These are phyloP conservation scores for Sinotaia quadrata DNA, from an alignment of 2,888 invertebrate genomes.

Conservation along the genomic window DNA sequence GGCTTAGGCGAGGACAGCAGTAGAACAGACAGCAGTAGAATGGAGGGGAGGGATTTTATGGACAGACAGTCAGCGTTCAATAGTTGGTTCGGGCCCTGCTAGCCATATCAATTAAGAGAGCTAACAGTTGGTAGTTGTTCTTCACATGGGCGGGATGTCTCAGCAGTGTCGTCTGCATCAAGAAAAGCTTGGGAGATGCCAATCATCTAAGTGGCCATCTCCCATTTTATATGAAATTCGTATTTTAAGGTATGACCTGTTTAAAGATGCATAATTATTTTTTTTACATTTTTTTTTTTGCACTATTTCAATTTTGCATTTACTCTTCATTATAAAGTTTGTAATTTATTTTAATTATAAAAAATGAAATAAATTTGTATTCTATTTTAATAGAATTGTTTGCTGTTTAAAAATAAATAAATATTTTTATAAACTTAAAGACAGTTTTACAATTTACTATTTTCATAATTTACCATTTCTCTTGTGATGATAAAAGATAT, in stretches of 20 bases:
- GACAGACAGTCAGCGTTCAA: background rate
- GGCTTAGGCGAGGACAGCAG: background rate
- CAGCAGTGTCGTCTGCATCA: background rate
- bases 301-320: no score
- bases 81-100: background rate
- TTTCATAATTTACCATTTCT: no score
- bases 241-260: background rate
- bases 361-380: no score
- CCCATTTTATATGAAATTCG: slow-evolving; percentile 11
- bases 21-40: background rate
- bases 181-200: background rate
- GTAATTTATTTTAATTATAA: no score
- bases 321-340: no score
- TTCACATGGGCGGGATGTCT: background rate
- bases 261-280: no score
- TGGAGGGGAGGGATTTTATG: background rate
- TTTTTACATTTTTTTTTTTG: no score
- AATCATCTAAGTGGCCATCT: background rate
- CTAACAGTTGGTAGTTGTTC: background rate
- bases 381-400: no score
- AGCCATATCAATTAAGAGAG: background rate
- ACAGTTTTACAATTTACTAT: no score
- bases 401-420: no score
- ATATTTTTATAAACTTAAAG: no score
- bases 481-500: no score